Evolutionary conservation across 2,797 vertebrate genomes (phyloP), one percentile per base, ranked within the genome.

Genomic region (Microtus californicus): DNA sequence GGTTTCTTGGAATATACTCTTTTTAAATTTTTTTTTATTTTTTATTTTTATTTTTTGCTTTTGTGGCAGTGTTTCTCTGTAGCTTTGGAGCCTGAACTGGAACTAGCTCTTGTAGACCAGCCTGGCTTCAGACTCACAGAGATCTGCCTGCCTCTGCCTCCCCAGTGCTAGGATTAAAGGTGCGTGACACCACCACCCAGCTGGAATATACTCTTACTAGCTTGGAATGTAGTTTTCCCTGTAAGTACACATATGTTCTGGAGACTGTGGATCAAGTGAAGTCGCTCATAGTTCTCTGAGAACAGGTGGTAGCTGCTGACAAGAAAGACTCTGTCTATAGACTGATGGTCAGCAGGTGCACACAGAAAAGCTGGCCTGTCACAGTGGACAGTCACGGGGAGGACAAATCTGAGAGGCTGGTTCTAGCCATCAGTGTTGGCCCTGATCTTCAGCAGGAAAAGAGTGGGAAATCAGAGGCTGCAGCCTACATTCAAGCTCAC

Each of bases 1-100:
- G 10, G 21, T 73, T 83, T 95, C 10, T 34, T 88, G 25, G 93
- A 81, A 74, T 73, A 48, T 4, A 56, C 27, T 97, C 25, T 74
- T 88, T 17, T 54, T 54, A n/a, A n/a, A n/a, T n/a, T n/a, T n/a
- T n/a, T 54, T 0, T 54, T 17, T 54, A 1, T 43, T 43, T 43
- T 43, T 43, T 43, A 43, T 5, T 43, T 43, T n/a, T n/a, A 5
- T 43, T 54, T 54, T 1, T 56, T 54, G 15, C 15, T 54, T 54
- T 54, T 54, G 0, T 54, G 54, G 17, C 54, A 56, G 54, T 19
- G 19, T 56, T 59, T 59, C 56, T 59, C 56, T 59, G 56, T 23
- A 23, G 56, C 56, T 59, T 59, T 59, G 56, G 56, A 59, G 19
- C 0, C 56, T 59, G 0, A 8, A 6, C 56, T 59, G 56, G 56